A percentile compares a stretch with the other conserved stretches of the same genome.
Evolutionary conservation across 2,113 vertebrate genomes (phyloP).

Genomic region (Hystrix cristata): DNA sequence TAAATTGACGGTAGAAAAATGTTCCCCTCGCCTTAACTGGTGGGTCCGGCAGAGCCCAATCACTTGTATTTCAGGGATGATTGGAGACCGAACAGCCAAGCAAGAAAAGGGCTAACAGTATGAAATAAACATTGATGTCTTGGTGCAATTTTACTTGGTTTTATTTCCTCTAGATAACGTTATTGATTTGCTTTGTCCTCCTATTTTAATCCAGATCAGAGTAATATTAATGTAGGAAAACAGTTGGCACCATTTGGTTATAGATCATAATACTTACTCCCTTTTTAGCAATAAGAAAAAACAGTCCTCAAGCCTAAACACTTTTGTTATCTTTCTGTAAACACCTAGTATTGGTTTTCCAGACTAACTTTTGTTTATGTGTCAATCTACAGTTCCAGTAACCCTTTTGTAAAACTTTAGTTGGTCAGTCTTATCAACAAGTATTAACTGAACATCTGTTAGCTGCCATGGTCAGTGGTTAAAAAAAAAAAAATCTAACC

Average conservation of each 20-base stretch:
- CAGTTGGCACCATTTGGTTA: conserved; percentile 71
- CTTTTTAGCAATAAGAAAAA: conserved; percentile 61
- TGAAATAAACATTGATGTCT: conserved; percentile 81
- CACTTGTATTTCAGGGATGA: conserved; percentile 77
- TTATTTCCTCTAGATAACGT: conserved; percentile 78
- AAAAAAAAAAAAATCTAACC: neutral
- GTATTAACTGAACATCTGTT: conserved; percentile 63
- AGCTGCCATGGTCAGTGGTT: neutral
- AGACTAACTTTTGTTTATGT: conserved; percentile 37
- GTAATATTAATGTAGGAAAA: conserved; percentile 58
- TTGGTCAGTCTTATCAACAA: conserved; percentile 15
- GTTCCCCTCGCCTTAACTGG: conserved; percentile 81
- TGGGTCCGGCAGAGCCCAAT: conserved; percentile 74
- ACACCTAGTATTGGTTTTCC: conserved; percentile 30
- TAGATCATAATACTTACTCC: conserved; percentile 52
- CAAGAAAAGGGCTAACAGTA: conserved; percentile 64
- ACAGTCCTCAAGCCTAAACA: conserved; percentile 5
- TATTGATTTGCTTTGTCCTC: conserved; percentile 83
- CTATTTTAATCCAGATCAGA: conserved; percentile 72
- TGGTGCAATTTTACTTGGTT: conserved; percentile 73
- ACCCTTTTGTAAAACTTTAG: conserved; percentile 32
- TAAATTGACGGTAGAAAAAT: conserved; percentile 84
- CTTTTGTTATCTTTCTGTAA: conserved; percentile 41
- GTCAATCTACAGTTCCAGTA: conserved; percentile 33
- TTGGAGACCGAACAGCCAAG: conserved; percentile 76